phyloP scores from a whole-genome alignment of 2,797 vertebrate species.

The Schizopygopsis pylzovi region DNA sequence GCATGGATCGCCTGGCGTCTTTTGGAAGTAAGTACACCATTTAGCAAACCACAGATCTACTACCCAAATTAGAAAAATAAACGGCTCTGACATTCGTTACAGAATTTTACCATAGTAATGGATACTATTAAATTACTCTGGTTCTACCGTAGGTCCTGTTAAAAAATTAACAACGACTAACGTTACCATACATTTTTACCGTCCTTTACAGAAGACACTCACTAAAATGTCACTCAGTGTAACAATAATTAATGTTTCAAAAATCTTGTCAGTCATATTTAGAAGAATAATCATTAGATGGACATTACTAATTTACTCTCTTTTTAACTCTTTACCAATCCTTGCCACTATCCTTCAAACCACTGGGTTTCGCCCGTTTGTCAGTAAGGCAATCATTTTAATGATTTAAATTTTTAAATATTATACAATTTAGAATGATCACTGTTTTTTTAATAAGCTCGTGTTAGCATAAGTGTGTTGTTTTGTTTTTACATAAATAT shows the following conservation, averaged over 20 bases:
- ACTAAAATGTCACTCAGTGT: neutral
- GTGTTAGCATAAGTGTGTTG: neutral
- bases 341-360: neutral
- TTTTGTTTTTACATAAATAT: too few species aligned
- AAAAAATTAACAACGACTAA: too few species aligned
- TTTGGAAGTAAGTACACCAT: conserved; percentile 76
- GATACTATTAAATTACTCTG: neutral
- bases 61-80: neutral
- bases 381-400: neutral
- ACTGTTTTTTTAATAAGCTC: neutral
- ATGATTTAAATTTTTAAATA: neutral
- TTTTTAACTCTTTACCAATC: neutral
- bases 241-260: neutral
- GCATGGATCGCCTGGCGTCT: conserved; percentile 78
- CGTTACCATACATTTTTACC: neutral
- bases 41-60: neutral
- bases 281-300: too few species aligned
- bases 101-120: neutral
- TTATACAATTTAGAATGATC: neutral
- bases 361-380: neutral
- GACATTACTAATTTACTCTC: too few species aligned
- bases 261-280: neutral
- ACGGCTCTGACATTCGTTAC: neutral
- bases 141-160: neutral
- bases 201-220: neutral